A percentile compares a stretch with the other conserved stretches of the same genome.
phyloP scores from a whole-genome alignment of 2,888 invertebrate genomes.

The Andrena haemorrhoa region DNA sequence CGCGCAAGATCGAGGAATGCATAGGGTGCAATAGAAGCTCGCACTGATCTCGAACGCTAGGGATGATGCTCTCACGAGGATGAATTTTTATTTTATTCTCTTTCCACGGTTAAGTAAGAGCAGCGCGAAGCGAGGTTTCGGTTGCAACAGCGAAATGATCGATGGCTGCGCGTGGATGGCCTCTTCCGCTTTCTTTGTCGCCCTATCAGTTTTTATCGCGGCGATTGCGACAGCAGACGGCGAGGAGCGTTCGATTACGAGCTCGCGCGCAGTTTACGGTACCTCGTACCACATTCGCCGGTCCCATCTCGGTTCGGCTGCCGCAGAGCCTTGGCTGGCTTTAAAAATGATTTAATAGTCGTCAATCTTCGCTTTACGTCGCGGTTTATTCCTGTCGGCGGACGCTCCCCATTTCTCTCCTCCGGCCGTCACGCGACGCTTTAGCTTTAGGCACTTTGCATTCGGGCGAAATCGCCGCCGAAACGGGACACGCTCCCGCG shows the following conservation, averaged over 20 bases:
- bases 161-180: too few species aligned
- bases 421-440: conserved; percentile 31
- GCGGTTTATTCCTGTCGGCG: conserved; percentile 26
- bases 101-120: too few species aligned
- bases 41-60: too few species aligned
- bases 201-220: conserved; percentile 23
- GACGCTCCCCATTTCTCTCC: conserved; percentile 4
- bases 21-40: too few species aligned
- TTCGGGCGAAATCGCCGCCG: conserved; percentile 4
- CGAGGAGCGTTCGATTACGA: background rate
- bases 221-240: conserved; percentile 3
- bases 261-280: conserved; percentile 62
- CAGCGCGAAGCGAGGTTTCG: too few species aligned
- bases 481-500: conserved; percentile 13
- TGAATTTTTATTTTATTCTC: too few species aligned
- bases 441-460: conserved; percentile 21
- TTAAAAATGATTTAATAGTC: conserved; percentile 65
- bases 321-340: conserved; percentile 31
- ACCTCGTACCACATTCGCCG: conserved; percentile 70
- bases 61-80: too few species aligned
- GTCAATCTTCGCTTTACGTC: conserved; percentile 61
- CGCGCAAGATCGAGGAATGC: background rate
- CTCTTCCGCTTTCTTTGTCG: background rate
- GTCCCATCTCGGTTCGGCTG: conserved; percentile 43
- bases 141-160: too few species aligned